Percentiles rank a stretch among this genome's conserved stretches.
Conservation (phyloP, 2,797 vertebrate genomes). For the Choloepus didactylus region DNA sequence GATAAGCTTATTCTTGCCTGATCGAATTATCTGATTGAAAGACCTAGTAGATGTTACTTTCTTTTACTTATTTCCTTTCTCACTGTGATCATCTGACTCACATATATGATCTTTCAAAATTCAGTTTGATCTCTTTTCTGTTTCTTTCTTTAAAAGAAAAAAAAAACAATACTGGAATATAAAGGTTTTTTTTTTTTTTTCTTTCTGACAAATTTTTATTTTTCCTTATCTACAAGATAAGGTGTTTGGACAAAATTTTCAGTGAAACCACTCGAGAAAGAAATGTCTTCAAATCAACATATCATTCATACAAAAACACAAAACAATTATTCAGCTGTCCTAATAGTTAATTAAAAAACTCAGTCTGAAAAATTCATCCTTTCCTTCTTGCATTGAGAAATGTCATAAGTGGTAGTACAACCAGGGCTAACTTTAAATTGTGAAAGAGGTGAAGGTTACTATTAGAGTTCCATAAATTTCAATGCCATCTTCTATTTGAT, state of each 20-base stretch:
- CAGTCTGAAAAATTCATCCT: neutral
- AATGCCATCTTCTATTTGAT: neutral
- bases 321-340: neutral
- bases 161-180: neutral
- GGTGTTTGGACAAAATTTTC: slow-evolving; percentile 9
- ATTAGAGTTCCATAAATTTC: neutral
- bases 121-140: neutral
- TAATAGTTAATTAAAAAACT: neutral
- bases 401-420: neutral
- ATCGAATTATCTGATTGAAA: neutral
- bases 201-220: neutral
- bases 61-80: neutral
- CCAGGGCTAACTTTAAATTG: neutral
- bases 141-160: neutral
- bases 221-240: slow-evolving; percentile 42
- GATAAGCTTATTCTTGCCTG: neutral
- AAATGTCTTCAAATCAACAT: neutral
- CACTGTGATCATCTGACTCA: neutral
- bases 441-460: neutral
- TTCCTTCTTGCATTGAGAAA: neutral
- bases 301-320: neutral
- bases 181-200: neutral
- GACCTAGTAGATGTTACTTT: neutral
- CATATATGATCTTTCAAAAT: neutral
- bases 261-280: neutral